Evolutionary conservation across 2,797 vertebrate species (phyloP), one percentile per base, ranked within the genome.

Genomic region (Esox masquinongy): DNA sequence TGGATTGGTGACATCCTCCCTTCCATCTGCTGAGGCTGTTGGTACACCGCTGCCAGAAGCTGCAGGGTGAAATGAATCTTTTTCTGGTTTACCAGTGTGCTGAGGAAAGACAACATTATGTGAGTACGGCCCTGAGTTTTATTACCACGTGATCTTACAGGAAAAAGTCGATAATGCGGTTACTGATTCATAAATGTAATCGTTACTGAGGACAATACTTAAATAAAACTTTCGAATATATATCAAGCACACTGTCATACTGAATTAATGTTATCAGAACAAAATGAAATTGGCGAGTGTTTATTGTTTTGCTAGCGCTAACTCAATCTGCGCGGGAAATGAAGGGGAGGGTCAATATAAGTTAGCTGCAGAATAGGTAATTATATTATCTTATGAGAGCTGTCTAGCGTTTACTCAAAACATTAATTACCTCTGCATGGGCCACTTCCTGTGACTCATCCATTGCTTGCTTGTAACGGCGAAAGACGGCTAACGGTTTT

Each of bases 391-490:
- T 17, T 29, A 31, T 14, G 43, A 6, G 43, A 47, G 9, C 1
- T 47, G 43, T 47, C 22, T 66, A 34, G 63, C 15, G 24, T 34
- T 66, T 5, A 29, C 29, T 34, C 31, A 34, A 66, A 14, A 61
- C 56, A 6, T 61, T 26, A 34, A 19, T 29, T 34, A 66, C 63
- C 63, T 34, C 63, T 16, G 63, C 29, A 16, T 66, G 26, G 31
- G 22, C 31, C 16, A 14, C 6, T 66, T 16, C 24, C 63, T 66
- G 26, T 14, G 29, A 47, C 29, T 56, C 79, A 39, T 53, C 59
- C 82, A 80, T 80, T 70, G 68, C 75, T 22, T 31, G 72, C 2
- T 49, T 39, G 31, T 19, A 9, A 49, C 56, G 15, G 26, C 31
- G 11, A 61, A 61, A 61, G 56, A 24, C 22, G 9, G 11, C 22